Evolutionary conservation across 2,888 invertebrate genomes (phyloP).

Genomic region (Cheilosia pagana): DNA sequence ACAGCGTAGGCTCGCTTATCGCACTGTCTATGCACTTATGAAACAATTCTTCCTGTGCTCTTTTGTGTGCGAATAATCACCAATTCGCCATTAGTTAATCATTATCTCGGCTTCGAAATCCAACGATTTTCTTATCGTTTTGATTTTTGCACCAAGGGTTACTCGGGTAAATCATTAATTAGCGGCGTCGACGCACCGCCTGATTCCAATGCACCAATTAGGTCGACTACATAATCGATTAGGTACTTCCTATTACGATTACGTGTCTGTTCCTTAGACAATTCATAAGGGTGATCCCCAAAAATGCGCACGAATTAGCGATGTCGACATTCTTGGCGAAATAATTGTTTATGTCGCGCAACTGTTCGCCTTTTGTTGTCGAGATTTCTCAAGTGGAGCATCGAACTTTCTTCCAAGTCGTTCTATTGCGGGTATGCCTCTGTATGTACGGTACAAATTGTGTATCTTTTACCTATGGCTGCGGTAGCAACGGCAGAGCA

Average conservation of each 20-base stretch:
- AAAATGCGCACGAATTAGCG: neutral
- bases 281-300: neutral
- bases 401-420: conserved; percentile 33
- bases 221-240: too few species aligned
- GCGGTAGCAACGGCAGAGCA: neutral
- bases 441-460: neutral
- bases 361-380: neutral
- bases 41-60: neutral
- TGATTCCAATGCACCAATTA: too few species aligned
- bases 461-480: conserved; percentile 6
- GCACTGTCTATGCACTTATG: neutral
- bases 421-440: neutral
- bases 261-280: neutral
- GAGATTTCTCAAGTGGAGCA: conserved; percentile 14
- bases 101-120: conserved; percentile 4
- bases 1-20: too few species aligned
- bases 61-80: conserved; percentile 1
- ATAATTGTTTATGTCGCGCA: conserved; percentile 3
- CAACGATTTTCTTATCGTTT: conserved; percentile 18
- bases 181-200: neutral
- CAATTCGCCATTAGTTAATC: conserved; percentile 1
- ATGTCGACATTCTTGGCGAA: neutral
- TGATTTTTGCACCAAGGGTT: conserved; percentile 12
- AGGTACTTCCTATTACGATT: neutral
- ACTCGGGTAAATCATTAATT: neutral